A percentile compares a stretch with the other conserved stretches of the same genome.
phyloP scores from a whole-genome alignment of 2,888 invertebrate species.

The Xiphydria camelus region DNA sequence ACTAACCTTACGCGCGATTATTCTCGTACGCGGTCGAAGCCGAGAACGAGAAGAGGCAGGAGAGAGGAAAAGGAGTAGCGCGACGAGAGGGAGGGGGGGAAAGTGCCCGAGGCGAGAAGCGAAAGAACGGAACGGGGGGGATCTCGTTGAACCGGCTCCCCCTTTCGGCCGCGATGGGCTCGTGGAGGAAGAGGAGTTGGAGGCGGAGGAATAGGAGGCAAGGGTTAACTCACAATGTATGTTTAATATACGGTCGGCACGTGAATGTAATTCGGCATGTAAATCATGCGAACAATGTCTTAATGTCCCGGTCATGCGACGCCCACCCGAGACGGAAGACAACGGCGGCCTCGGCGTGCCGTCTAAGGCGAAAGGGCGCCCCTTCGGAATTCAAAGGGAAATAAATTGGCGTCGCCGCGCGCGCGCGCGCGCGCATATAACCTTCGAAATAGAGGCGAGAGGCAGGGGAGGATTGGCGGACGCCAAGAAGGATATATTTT shows the following conservation, averaged over 20 bases:
- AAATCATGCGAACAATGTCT: slow-evolving; percentile 59
- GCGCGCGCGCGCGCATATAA: neutral
- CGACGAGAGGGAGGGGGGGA: too few relatives aligned
- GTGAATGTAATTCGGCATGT: slow-evolving; percentile 57
- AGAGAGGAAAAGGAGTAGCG: too few relatives aligned
- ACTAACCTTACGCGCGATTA: slow-evolving; percentile 5
- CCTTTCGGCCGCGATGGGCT: neutral
- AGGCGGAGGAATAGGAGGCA: slow-evolving; percentile 21
- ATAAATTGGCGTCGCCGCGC: slow-evolving; percentile 52
- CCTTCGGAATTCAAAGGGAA: slow-evolving; percentile 54
- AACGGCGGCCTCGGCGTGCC: slow-evolving; percentile 34
- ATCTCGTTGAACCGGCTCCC: neutral
- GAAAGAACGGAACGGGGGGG: neutral
- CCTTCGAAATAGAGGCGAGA: too few relatives aligned
- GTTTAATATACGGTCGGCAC: slow-evolving; percentile 56
- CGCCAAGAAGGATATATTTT: too few relatives aligned
- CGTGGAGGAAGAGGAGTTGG: slow-evolving; percentile 15
- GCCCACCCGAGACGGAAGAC: slow-evolving; percentile 55
- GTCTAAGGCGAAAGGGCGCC: slow-evolving; percentile 34
- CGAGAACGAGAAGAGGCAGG: too few relatives aligned
- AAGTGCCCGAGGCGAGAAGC: slow-evolving; percentile 7
- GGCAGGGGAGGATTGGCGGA: too few relatives aligned
- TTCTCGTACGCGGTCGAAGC: too few relatives aligned
- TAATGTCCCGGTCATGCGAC: slow-evolving; percentile 58
- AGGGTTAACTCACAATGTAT: slow-evolving; percentile 51